Evolutionary conservation across 2,113 vertebrate genomes (phyloP), one percentile per base, ranked within the genome.

Genomic region (Cynoglossus semilaevis): DNA sequence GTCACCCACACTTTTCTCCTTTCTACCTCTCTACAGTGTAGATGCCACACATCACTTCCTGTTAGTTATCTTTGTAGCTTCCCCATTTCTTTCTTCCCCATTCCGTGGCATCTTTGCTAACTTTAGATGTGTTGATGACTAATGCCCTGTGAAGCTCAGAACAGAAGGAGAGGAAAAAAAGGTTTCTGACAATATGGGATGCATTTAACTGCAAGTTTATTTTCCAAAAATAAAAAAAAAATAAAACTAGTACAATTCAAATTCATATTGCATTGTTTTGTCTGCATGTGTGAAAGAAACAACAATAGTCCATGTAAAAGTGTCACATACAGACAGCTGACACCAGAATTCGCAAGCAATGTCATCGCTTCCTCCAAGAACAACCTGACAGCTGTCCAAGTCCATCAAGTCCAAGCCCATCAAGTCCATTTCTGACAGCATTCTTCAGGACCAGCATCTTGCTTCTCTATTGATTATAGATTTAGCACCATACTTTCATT

Each of bases 131-230:
- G 47, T 15, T n/a, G 18, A 41, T 44, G 49, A 47, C 15, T 41
- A 5, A 9, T 5, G 8, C 8, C 16, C 13, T 63, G 44, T 18
- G 10, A 52, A 15, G 36, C 18, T 41, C 15, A 18, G 10, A 18
- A 37, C 29, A 56, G 16, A 35, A 11, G 15, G 17, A 51, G n/a
- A n/a, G 9, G 37, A 40, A 77, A 84, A 79, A 43, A 49, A 83
- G 42, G 56, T 48, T 60, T n/a, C n/a, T 59, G 69, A 84, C 73
- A 71, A 71, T 41, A 58, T 63, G n/a, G 43, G 40, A 57, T 51
- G 17, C 53, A 58, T 76, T 83, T n/a, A n/a, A 65, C 70, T 83
- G 53, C 44, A 69, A 58, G 42, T 89, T 89, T 90, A 88, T 90
- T 90, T 51, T 80, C 61, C 84, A 85, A 72, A 22, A n/a, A n/a